Evolutionary conservation across 1,140 invertebrate genomes (phyloP).

Genomic region (Cecropterus lyciades): DNA sequence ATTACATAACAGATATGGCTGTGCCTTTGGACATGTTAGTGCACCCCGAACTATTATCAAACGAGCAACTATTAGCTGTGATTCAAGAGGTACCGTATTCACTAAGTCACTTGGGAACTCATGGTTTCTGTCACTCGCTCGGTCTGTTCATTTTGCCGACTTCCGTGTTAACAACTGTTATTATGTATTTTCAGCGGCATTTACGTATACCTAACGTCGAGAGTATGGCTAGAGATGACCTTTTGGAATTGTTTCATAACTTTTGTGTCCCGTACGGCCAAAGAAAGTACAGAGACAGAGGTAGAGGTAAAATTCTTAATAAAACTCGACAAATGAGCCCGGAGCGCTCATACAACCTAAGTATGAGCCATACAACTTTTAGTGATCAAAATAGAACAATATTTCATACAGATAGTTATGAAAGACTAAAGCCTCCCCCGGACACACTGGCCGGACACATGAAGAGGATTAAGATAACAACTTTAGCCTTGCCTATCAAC

Average conservation of each 20-base stretch:
- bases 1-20: slow-evolving; percentile 48
- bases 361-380: slow-evolving; percentile 25
- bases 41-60: slow-evolving; percentile 69
- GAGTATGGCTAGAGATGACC: slow-evolving; percentile 59
- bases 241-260: slow-evolving; percentile 71
- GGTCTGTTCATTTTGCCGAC: background rate
- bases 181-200: slow-evolving; percentile 60
- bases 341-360: slow-evolving; percentile 46
- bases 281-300: slow-evolving; percentile 69
- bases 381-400: slow-evolving; percentile 39
- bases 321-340: slow-evolving; percentile 60
- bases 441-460: slow-evolving; percentile 64
- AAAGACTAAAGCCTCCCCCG: slow-evolving; percentile 67
- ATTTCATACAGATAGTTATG: slow-evolving; percentile 39
- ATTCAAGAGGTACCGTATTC: slow-evolving; percentile 64
- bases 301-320: slow-evolving; percentile 68
- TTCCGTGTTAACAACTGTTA: slow-evolving; percentile 30
- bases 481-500: slow-evolving; percentile 37
- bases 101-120: slow-evolving; percentile 9
- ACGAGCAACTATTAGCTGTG: slow-evolving; percentile 65
- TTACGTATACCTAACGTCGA: slow-evolving; percentile 61
- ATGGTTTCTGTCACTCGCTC: slow-evolving; percentile 15
- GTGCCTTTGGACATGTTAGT: slow-evolving; percentile 70
- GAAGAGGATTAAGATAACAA: slow-evolving; percentile 70
- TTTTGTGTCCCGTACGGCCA: slow-evolving; percentile 74